Evolutionary conservation across 2,113 vertebrate genomes (phyloP).

Genomic region (Regulus satrapa): DNA sequence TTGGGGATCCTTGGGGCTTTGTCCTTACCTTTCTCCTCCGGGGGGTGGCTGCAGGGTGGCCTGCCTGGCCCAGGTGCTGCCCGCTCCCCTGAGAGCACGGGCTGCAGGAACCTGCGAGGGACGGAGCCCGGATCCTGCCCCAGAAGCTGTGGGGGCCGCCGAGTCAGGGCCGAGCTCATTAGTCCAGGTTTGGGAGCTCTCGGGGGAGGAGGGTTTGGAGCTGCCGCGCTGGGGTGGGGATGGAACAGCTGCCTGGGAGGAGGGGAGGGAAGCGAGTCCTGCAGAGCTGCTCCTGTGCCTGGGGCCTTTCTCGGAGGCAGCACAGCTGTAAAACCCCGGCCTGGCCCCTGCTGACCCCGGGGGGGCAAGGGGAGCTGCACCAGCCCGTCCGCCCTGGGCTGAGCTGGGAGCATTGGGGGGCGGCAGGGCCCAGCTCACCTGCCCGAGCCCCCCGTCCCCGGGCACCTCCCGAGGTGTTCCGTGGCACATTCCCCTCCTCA

Average conservation of each 20-base stretch:
- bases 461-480: not conserved
- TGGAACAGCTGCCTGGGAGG: not conserved
- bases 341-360: not conserved
- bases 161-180: not conserved
- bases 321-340: fast-evolving
- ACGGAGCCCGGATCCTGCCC: fast-evolving
- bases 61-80: not conserved
- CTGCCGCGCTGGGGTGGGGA: not conserved
- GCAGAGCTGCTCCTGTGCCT: not conserved
- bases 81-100: fast-evolving
- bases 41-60: not conserved
- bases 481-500: not conserved
- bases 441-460: not conserved
- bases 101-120: not conserved
- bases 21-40: not conserved
- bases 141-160: not conserved
- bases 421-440: not conserved
- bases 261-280: not conserved
- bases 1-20: not conserved
- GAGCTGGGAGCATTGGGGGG: not conserved
- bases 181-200: not conserved
- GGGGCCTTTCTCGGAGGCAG: too few species aligned
- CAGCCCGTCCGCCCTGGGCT: not conserved
- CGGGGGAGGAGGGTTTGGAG: not conserved
- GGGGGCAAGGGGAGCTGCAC: not conserved